Evolutionary conservation across 2,888 invertebrate genomes (phyloP).

Genomic region (Oxyteleia sp.): DNA sequence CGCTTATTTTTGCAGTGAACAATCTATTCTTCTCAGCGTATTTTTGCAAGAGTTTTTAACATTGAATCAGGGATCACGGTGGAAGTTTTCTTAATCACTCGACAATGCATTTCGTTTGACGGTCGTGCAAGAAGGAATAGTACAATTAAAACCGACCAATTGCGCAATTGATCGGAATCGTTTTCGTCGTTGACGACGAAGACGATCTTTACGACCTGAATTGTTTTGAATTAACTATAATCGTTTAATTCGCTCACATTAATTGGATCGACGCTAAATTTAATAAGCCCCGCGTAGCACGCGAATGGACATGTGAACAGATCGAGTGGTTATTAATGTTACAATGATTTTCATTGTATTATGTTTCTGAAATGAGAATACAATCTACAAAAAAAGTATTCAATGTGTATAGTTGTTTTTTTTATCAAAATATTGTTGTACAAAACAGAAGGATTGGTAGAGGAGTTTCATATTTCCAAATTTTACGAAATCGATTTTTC

Average conservation of each 20-base stretch:
- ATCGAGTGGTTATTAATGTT: not conserved
- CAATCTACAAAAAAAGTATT: too few species aligned
- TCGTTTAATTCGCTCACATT: constrained; percentile 61
- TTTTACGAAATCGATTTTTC: too few species aligned
- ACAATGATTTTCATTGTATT: too few species aligned
- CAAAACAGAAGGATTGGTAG: too few species aligned
- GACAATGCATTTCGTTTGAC: not conserved
- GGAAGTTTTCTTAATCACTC: not conserved
- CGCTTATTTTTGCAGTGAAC: too few species aligned
- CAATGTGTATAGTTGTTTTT: too few species aligned
- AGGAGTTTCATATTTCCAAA: too few species aligned
- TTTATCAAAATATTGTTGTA: too few species aligned
- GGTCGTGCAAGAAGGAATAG: not conserved
- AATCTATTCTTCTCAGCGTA: too few species aligned
- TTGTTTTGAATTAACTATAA: constrained; percentile 64
- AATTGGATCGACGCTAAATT: constrained; percentile 62
- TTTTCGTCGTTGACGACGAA: constrained; percentile 26
- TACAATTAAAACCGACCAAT: constrained; percentile 32
- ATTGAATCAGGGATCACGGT: not conserved
- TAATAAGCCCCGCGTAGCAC: constrained; percentile 37
- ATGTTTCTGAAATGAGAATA: too few species aligned
- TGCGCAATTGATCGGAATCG: constrained; percentile 37
- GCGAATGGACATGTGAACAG: constrained; percentile 14
- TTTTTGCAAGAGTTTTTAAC: too few species aligned
- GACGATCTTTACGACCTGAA: constrained; percentile 49